phyloP scores from a whole-genome alignment of 2,113 vertebrate species.

The Ceyx cyanopectus region DNA sequence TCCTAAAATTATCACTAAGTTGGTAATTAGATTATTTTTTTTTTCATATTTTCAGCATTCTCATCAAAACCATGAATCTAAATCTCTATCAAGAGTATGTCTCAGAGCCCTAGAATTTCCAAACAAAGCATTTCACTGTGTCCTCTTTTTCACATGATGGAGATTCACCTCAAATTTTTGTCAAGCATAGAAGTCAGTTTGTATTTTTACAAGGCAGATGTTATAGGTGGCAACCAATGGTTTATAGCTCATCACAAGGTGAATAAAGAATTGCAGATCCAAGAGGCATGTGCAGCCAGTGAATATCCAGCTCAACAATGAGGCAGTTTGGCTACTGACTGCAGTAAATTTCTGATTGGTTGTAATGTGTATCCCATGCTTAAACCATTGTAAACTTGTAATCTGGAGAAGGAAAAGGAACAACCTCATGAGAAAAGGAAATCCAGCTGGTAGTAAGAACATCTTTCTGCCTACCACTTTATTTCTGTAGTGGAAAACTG shows the following conservation, averaged over 20 bases:
- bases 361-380: neutral
- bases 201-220: neutral
- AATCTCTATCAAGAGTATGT: neutral
- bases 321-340: neutral
- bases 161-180: neutral
- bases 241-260: neutral
- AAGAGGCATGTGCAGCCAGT: neutral
- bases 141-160: neutral
- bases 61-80: neutral
- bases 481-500: neutral
- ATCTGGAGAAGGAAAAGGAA: neutral
- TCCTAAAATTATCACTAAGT: neutral
- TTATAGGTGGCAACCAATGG: neutral
- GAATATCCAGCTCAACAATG: neutral
- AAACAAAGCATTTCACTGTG: neutral
- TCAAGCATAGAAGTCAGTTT: neutral
- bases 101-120: neutral
- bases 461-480: conserved; percentile 11
- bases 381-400: neutral
- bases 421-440: neutral
- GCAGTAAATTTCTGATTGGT: neutral
- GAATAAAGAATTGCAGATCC: neutral
- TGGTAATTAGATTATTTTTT: neutral
- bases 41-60: neutral
- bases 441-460: neutral